Evolutionary conservation across 1,140 invertebrate genomes (phyloP), one percentile per base, ranked within the genome.

Genomic region (Kradibia gibbosae): DNA sequence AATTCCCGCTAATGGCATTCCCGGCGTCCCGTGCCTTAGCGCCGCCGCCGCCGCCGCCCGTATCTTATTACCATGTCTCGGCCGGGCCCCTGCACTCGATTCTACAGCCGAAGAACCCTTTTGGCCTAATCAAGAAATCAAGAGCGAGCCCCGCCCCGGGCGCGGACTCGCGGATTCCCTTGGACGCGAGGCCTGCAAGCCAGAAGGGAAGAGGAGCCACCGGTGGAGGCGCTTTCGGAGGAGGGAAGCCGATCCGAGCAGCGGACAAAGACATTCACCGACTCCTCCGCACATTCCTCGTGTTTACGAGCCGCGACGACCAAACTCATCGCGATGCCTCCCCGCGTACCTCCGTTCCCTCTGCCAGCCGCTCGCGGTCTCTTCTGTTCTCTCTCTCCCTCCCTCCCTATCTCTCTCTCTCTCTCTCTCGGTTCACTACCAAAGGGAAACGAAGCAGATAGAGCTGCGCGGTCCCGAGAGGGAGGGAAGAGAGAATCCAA

Each of bases 221-320:
- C n/a, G 10, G 50, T 10, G 11, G 20, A 10, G 50, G 50, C 50
- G 11, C n/a, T n/a, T n/a, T n/a, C n/a, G 10, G 50, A 3, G 11
- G 20, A 10, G 50, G 50, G 11, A 53, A 28, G 22, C 15, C 7
- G 15, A 48, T 15, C 45, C 7, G 45, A 48, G 25, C 10, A 45
- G 1, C 25, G 53, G 42, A 80, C 71, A 80, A 80, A 80, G 78
- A 79, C 76, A 70, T 3, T 48, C 53, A 25, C 71, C 5, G 34
- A 39, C 62, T 34, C 31, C 34, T 22, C 22, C 17, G 62, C 62
- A 39, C 62, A 77, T 81, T 71, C 80, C 80, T 81, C 73, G 80
- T 81, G 80, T 48, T 81, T 71, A 81, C 80, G 65, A 81, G 36
- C 34, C 80, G 65, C 28, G 65, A 81, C 79, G 45, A 55, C 34